Conservation (phyloP, 2,113 vertebrate species). For the Porphyrio hochstetteri region DNA sequence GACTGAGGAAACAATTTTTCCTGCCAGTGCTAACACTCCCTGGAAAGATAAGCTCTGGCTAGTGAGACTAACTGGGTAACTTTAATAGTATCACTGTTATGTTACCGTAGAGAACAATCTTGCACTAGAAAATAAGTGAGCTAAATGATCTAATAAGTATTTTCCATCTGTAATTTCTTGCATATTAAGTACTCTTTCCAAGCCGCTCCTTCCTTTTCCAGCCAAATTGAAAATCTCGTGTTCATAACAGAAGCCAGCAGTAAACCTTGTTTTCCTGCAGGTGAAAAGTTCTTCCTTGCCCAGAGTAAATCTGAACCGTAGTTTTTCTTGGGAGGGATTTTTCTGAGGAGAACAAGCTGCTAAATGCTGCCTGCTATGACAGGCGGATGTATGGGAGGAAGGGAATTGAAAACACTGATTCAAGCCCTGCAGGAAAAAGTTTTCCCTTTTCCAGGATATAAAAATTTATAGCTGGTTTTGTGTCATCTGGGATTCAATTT, state of each 20-base stretch:
- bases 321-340: neutral
- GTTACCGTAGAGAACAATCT: neutral
- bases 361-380: neutral
- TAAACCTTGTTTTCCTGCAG: neutral
- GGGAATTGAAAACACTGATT: neutral
- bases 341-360: neutral
- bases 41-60: neutral
- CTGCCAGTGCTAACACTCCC: neutral
- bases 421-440: neutral
- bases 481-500: neutral
- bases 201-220: neutral
- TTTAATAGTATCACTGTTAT: neutral
- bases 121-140: neutral
- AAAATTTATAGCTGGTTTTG: neutral
- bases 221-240: neutral
- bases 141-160: neutral
- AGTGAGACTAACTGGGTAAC: neutral
- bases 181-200: neutral
- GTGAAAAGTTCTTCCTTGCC: neutral
- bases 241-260: neutral
- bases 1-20: neutral
- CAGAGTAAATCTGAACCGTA: neutral
- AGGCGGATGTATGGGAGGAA: neutral
- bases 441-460: neutral
- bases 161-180: constrained; percentile 24